A percentile compares a stretch with the other conserved stretches of the same genome.
Evolutionary conservation across 2,113 vertebrate genomes (phyloP).

Genomic region (Xenopus laevis): DNA sequence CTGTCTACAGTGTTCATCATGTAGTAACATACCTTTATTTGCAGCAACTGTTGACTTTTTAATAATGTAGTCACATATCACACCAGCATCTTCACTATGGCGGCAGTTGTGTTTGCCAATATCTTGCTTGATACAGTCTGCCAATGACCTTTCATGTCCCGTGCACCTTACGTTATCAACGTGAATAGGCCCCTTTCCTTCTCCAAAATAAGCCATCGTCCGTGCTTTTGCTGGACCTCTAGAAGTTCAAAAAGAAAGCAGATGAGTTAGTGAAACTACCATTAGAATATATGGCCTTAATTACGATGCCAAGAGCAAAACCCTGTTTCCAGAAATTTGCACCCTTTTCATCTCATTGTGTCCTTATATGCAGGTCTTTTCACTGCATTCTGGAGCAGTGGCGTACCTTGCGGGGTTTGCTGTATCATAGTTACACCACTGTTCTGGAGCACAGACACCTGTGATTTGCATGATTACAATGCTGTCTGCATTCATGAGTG

Average conservation of each 20-base stretch:
- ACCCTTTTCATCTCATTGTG: too few relatives aligned
- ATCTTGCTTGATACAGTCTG: slow-evolving; percentile 87
- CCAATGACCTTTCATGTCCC: slow-evolving; percentile 77
- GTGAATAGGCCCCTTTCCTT: slow-evolving; percentile 88
- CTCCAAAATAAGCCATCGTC: slow-evolving; percentile 93
- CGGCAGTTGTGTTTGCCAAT: slow-evolving; percentile 90
- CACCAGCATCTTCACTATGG: slow-evolving; percentile 92
- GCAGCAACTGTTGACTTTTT: slow-evolving; percentile 55
- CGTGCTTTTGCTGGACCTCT: slow-evolving; percentile 85
- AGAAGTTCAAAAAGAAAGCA: slow-evolving; percentile 40
- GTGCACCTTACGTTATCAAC: slow-evolving; percentile 88
- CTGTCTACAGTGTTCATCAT: not conserved
- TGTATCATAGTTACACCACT: too few relatives aligned
- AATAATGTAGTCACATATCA: slow-evolving; percentile 84
- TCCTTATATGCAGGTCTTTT: too few relatives aligned
- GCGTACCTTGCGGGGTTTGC: too few relatives aligned
- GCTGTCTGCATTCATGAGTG: too few relatives aligned
- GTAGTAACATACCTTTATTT: slow-evolving; percentile 69
- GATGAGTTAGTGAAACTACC: not conserved
- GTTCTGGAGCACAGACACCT: too few relatives aligned
- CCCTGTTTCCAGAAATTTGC: too few relatives aligned
- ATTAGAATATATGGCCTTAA: too few relatives aligned
- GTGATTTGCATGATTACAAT: too few relatives aligned
- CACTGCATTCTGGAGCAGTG: too few relatives aligned
- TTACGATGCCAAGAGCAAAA: too few relatives aligned